Evolutionary conservation across 2,797 vertebrate genomes (phyloP), one percentile per base, ranked within the genome.

Genomic region (Anas flavirostris): DNA sequence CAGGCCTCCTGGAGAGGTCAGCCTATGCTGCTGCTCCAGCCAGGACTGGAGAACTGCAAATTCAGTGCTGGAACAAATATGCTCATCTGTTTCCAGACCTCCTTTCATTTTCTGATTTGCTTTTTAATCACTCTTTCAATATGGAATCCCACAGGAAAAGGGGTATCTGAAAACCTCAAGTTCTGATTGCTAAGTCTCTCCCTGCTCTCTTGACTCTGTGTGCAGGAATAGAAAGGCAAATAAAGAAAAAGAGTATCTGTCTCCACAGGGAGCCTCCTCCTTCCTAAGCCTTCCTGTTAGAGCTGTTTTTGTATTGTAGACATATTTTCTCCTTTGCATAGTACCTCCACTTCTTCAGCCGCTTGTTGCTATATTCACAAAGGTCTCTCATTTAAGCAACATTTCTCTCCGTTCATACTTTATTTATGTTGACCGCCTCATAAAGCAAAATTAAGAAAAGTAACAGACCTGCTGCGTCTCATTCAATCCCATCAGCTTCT

Each of bases 321-420:
- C 52, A 73, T 14, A 91, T 72, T 46, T 76, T 9, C 31, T 68
- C 33, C 39, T 86, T 84, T 72, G 37, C 25, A 33, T 12, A 25
- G 62, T 43, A 33, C 35, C 80, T 84, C 41, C 46, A 33, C 50
- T 72, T 80, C 17, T 53, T 86, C 8, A 29, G 31, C 33, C 21
- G 25, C 44, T 73, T 77, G 39, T 48, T 91, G 25, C 29, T 52
- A 44, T 3, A 0, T 53, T 91, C 68, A 80, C 33, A 95, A 81
- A 92, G 19, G 35, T 48, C 7, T 90, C 55, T 76, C 35, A 25
- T 70, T 95, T 82, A 93, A 93, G n/a, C 53, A 92, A 55, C 22
- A 39, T 16, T 84, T 75, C 15, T 43, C 75, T 69, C 31, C 18
- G 37, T 25, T 74, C 9, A 63, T 74, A 79, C 53, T 33, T 88